A percentile compares a stretch with the other conserved stretches of the same genome.
Conservation (phyloP, 2,888 invertebrate species). For the Drosophila parthenogenetica region DNA sequence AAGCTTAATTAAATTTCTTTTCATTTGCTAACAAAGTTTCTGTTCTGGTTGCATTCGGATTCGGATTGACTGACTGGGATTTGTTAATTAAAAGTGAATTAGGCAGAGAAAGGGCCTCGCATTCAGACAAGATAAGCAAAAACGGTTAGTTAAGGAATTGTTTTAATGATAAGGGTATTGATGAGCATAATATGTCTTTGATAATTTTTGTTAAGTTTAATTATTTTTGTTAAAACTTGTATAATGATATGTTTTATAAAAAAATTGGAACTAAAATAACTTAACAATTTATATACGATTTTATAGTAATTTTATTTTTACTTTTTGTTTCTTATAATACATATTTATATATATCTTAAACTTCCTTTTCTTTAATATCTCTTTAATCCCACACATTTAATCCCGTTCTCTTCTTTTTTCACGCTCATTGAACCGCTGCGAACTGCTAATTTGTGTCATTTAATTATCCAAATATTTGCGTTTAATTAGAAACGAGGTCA, state of each 20-base stretch:
- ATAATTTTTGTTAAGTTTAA: too few species aligned
- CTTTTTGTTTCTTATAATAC: too few species aligned
- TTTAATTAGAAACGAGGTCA: slow-evolving; percentile 77
- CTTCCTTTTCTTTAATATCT: background rate
- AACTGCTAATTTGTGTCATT: slow-evolving; percentile 59
- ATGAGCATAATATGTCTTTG: too few species aligned
- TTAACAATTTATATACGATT: too few species aligned
- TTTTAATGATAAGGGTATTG: background rate
- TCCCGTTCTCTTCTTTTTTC: background rate
- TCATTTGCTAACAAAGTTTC: slow-evolving; percentile 78
- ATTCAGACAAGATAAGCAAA: slow-evolving; percentile 4
- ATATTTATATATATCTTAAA: too few species aligned
- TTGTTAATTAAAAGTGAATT: slow-evolving; percentile 81
- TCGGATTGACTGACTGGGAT: slow-evolving; percentile 55
- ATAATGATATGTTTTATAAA: too few species aligned
- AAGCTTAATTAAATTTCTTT: slow-evolving; percentile 85
- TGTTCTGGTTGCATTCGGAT: slow-evolving; percentile 47
- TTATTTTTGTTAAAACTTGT: too few species aligned
- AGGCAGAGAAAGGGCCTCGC: slow-evolving; percentile 45
- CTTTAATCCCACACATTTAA: background rate
- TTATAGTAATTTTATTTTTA: too few species aligned
- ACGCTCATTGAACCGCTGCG: slow-evolving; percentile 18
- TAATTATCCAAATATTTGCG: slow-evolving; percentile 76
- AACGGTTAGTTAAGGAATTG: slow-evolving; percentile 10
- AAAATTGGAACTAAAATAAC: too few species aligned